Evolutionary conservation across 2,797 vertebrate genomes (phyloP), one percentile per base, ranked within the genome.

Genomic region (Momotus momota): DNA sequence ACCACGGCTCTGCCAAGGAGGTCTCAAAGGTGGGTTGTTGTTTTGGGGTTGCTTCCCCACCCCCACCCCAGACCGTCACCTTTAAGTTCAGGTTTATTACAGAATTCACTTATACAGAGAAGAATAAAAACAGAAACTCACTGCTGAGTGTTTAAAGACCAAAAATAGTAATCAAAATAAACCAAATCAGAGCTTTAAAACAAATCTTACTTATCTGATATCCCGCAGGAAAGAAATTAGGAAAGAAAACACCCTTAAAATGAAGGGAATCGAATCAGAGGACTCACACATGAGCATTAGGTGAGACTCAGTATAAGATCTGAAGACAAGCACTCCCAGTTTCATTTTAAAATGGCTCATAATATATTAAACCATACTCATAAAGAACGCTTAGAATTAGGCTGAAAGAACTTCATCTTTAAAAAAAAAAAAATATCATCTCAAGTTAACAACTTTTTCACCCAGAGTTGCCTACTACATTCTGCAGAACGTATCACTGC

Each of bases 161-260:
- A 81, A 73, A 89, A 93, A 64, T 18, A 93, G 67, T n/a, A 69
- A 82, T 12, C 19, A 80, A 96, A 95, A 86, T 70, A 89, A 88
- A 54, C 49, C 38, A 95, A 82, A 75, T 18, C 7, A 20, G 52
- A 86, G 46, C 33, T 79, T 54, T 90, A 69, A 91, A 94, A 62
- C 48, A 84, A 82, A 64, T 79, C 38, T 70, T 69, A 66, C 60
- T 78, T 82, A 88, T 77, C 55, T 87, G 38, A 77, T 82, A 66
- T 60, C 61, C 94, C 82, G 33, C 26, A 67, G 62, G 17, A 85
- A 87, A 93, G 4, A 93, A 90, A 92, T 67, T 43, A 73, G 52
- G 61, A 93, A 72, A 57, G 23, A 78, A 86, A 66, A 43, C 49
- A 90, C 26, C 22, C n/a, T 40, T 58, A 29, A 64, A 90, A 80